phyloP scores from a whole-genome alignment of 2,888 invertebrate genomes.

The Drosophila lacicola region DNA sequence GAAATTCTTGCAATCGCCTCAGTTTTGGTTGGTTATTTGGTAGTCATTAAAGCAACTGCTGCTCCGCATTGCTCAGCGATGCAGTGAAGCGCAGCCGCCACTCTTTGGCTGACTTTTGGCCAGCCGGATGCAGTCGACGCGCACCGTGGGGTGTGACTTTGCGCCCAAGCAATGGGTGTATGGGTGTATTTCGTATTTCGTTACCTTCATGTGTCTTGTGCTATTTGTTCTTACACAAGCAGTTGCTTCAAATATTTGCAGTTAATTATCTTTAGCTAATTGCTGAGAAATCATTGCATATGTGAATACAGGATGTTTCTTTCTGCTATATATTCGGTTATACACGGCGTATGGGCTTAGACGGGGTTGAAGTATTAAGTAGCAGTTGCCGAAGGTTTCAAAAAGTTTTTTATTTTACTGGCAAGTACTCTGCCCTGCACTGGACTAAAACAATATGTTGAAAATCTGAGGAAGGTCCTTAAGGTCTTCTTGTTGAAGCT shows the following conservation, averaged over 20 bases:
- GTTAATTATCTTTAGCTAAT: conserved; percentile 64
- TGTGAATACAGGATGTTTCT: conserved; percentile 41
- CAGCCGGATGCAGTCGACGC: conserved; percentile 57
- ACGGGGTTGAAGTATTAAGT: not conserved
- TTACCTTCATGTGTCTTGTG: conserved; percentile 27
- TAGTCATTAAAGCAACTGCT: conserved; percentile 36
- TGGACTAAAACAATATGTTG: too few species aligned
- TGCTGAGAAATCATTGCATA: conserved; percentile 49
- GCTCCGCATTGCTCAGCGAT: conserved; percentile 21
- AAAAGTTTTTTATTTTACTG: too few species aligned
- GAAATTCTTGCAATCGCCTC: conserved; percentile 60
- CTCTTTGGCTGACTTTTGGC: conserved; percentile 45
- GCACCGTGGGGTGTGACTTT: conserved; percentile 32
- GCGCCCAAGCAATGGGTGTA: conserved; percentile 8
- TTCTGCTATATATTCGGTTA: too few species aligned
- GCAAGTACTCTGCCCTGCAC: too few species aligned
- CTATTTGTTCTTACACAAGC: conserved; percentile 66
- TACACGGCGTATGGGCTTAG: not conserved
- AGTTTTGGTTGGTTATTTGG: conserved; percentile 41
- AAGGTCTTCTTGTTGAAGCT: too few species aligned
- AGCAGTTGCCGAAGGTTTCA: too few species aligned
- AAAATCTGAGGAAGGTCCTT: too few species aligned
- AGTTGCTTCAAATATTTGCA: conserved; percentile 68
- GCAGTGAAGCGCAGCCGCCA: conserved; percentile 56
- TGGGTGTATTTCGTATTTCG: conserved; percentile 48